Evolutionary conservation across 2,797 vertebrate genomes (phyloP), one percentile per base, ranked within the genome.

Genomic region (Lutjanus campechanus): DNA sequence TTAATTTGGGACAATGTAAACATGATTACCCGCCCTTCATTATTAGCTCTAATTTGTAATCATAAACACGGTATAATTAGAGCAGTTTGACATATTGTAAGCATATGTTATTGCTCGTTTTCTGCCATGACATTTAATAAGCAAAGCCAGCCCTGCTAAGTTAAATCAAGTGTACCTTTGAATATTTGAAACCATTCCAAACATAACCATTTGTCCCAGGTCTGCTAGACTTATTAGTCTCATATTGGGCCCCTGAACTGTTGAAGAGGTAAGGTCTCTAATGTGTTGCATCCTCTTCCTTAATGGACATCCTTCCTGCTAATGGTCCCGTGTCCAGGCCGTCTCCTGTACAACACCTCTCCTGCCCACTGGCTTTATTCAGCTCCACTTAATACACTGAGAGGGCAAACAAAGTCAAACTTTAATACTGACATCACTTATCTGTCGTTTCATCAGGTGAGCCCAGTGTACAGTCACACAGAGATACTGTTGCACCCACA

Each of bases 221-320:
- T 87, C 69, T 73, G 40, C 69, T 59, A 5, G 73, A 74, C 70
- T 62, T 79, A 82, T 86, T 88, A 75, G 79, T 59, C 59, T 85
- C 66, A 56, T 86, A 76, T 82, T 74, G 73, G 71, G 73, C 65
- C 69, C 67, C 71, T 79, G 76, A 90, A 78, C 84, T 66, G 86
- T 87, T 12, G 16, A 65, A 76, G 85, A 91, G 81, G 79, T 82
- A 82, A 69, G 64, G 78, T 82, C 88, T 87, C 82, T 92, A 92
- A 94, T 93, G 90, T 83, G 91, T 89, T 92, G 73, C 89, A 91
- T 92, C 81, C 88, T 88, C 84, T 88, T 92, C 86, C 88, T 85
- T 92, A 91, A 92, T 92, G 92, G 85, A 92, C 90, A 85, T 92
- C 85, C 90, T 92, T 90, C 87, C 89, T 91, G 89, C 84, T 91